Conservation (phyloP, 2,797 vertebrate genomes). For the Enteromius radiatus region DNA sequence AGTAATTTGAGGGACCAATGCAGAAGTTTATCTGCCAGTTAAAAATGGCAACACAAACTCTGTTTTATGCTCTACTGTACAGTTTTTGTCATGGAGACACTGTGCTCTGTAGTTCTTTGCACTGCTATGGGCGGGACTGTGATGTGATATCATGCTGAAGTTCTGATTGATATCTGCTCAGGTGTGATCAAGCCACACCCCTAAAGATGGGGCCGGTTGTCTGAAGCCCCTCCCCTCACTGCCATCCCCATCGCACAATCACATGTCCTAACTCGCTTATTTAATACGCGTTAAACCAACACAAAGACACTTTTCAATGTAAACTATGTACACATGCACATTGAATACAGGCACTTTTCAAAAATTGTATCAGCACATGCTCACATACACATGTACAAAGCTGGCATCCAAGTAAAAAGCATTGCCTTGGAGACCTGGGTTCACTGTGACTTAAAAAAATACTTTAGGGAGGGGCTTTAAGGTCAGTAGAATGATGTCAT, state of each 20-base stretch:
- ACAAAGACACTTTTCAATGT: neutral
- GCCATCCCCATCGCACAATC: constrained; percentile 4
- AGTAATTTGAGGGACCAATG: constrained; percentile 51
- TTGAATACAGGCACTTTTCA: constrained; percentile 33
- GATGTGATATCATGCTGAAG: constrained; percentile 50
- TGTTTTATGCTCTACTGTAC: neutral
- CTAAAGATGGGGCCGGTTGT: constrained; percentile 8
- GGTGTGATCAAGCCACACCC: constrained; percentile 40
- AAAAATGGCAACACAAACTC: constrained; percentile 37
- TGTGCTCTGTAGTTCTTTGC: constrained; percentile 44
- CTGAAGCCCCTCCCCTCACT: constrained; percentile 22
- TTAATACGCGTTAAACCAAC: constrained; percentile 7
- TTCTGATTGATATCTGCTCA: constrained; percentile 39
- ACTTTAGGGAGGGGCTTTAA: constrained; percentile 55
- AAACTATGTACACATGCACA: constrained; percentile 4
- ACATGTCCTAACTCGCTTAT: neutral
- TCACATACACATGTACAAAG: constrained; percentile 29
- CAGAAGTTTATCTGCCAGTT: constrained; percentile 33
- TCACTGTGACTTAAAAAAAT: constrained; percentile 85
- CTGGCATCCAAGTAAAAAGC: constrained; percentile 61
- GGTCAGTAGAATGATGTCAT: constrained; percentile 37
- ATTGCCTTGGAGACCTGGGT: constrained; percentile 85
- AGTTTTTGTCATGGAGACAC: constrained; percentile 25
- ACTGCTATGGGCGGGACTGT: constrained; percentile 44
- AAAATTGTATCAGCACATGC: constrained; percentile 1